Evolutionary conservation across 2,888 invertebrate species (phyloP).

Genomic region (Sesamia inferens): DNA sequence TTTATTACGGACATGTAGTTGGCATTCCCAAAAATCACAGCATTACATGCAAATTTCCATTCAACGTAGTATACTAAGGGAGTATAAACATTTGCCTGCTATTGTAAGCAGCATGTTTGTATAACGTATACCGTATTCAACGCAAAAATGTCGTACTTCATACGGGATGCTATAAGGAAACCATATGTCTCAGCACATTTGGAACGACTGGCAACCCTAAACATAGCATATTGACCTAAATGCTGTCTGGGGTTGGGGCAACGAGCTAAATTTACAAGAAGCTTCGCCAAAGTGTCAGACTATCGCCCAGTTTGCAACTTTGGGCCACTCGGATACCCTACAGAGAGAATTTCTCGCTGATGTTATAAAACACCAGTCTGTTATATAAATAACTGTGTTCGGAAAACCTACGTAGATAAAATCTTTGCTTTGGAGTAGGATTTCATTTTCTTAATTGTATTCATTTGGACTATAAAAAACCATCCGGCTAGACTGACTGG

Average conservation of each 20-base stretch:
- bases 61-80: background rate
- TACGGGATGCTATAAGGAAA: conserved; percentile 46
- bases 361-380: conserved; percentile 36
- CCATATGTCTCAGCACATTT: conserved; percentile 56
- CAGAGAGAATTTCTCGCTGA: conserved; percentile 52
- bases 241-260: conserved; percentile 62
- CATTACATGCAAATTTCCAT: background rate
- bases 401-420: conserved; percentile 10
- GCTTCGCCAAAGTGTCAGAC: conserved; percentile 67
- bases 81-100: background rate
- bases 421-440: conserved; percentile 1
- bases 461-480: conserved; percentile 4
- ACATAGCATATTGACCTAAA: conserved; percentile 69
- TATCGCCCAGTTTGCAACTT: conserved; percentile 69
- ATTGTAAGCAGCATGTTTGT: conserved; percentile 9
- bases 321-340: conserved; percentile 59
- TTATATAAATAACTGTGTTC: conserved; percentile 39
- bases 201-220: conserved; percentile 50
- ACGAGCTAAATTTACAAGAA: conserved; percentile 71
- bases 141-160: conserved; percentile 48
- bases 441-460: background rate
- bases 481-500: too few relatives aligned
- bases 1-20: background rate
- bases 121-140: conserved; percentile 16
- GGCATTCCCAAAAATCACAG: background rate